A percentile compares a stretch with the other conserved stretches of the same genome.
These are phyloP conservation scores for Actinemys pallida DNA, from an alignment of 2,113 vertebrate genomes.

Conservation along the genomic window DNA sequence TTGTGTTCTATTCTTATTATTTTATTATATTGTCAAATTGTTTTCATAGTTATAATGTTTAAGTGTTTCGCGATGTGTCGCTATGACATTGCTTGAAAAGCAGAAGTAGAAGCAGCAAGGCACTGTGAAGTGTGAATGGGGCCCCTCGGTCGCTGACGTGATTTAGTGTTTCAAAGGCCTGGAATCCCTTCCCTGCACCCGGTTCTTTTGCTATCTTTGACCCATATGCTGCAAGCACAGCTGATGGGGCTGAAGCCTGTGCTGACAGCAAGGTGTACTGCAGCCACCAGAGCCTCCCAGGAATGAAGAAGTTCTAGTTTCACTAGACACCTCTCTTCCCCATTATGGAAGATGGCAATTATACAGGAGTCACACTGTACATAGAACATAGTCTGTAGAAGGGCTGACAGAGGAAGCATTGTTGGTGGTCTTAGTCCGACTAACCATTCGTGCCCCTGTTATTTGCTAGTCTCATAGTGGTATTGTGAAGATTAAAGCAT, in stretches of 20 bases:
- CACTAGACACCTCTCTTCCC: not conserved
- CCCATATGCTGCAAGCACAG: not conserved
- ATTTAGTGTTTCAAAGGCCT: not conserved
- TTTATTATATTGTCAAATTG: not conserved
- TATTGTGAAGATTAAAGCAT: not conserved
- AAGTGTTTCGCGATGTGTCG: not conserved
- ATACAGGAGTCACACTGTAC: not conserved
- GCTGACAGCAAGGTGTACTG: not conserved
- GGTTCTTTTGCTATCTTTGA: not conserved
- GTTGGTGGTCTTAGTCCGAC: not conserved
- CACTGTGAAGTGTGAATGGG: not conserved
- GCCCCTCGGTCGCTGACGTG: not conserved
- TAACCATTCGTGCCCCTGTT: not conserved
- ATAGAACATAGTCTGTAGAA: not conserved
- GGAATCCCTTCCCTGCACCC: not conserved
- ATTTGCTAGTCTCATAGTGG: fast-evolving
- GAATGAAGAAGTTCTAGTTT: not conserved
- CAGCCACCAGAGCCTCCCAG: not conserved
- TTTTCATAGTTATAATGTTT: not conserved
- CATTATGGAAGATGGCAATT: not conserved
- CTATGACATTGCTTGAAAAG: not conserved
- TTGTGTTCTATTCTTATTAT: not conserved
- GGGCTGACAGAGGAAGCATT: not conserved
- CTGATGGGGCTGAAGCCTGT: not conserved
- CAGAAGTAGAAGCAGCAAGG: not conserved